phyloP scores from a whole-genome alignment of 2,113 vertebrate species.

The Plotosus lineatus region DNA sequence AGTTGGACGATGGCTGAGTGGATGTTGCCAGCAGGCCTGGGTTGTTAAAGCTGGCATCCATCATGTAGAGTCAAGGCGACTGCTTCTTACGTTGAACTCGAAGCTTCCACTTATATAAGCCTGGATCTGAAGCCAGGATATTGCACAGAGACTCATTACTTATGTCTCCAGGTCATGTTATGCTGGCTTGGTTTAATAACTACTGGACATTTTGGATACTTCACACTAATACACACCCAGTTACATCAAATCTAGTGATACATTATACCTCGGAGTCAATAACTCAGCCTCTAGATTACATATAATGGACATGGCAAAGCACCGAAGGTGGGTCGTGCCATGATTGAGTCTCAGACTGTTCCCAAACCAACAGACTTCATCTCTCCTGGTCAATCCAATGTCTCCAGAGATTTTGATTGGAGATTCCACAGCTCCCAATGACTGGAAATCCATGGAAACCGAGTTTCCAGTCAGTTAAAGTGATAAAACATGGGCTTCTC shows the following conservation, averaged over 20 bases:
- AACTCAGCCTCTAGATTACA: not conserved
- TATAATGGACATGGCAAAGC: not conserved
- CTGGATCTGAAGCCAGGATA: slow-evolving; percentile 57
- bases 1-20: not conserved
- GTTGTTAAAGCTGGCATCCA: slow-evolving; percentile 26
- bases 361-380: not conserved
- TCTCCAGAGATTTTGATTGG: not conserved
- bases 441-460: too few species aligned
- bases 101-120: slow-evolving; percentile 61
- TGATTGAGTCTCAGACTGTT: not conserved
- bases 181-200: slow-evolving; percentile 44
- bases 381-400: not conserved
- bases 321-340: not conserved
- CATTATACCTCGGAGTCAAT: slow-evolving; percentile 1
- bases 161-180: slow-evolving; percentile 44
- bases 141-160: slow-evolving; percentile 58
- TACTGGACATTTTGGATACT: slow-evolving; percentile 36
- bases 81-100: slow-evolving; percentile 56
- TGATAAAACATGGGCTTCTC: too few species aligned
- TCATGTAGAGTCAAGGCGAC: slow-evolving; percentile 22
- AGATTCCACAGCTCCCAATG: too few species aligned
- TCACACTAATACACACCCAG: slow-evolving; percentile 31
- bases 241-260: slow-evolving; percentile 37
- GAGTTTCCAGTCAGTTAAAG: too few species aligned
- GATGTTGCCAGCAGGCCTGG: slow-evolving; percentile 6